phyloP scores from a whole-genome alignment of 2,797 vertebrate species.

The Fistularia tabacaria region DNA sequence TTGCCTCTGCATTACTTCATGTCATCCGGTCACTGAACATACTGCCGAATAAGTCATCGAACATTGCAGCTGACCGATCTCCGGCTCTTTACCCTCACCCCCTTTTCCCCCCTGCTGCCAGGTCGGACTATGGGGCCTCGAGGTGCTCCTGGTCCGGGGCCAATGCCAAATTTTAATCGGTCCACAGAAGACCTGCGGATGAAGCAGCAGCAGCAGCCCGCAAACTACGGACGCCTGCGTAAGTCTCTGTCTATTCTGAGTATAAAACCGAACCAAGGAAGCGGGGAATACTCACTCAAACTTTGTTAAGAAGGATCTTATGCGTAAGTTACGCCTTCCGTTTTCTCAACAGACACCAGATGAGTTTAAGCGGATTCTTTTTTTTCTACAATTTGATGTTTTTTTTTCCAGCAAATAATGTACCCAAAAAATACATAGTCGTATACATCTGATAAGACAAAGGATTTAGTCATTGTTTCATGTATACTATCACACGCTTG shows the following conservation, averaged over 20 bases:
- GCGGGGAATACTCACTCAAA: background rate
- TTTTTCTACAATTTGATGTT: too few species aligned
- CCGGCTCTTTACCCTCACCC: slow-evolving; percentile 7
- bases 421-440: too few species aligned
- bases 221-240: slow-evolving; percentile 86
- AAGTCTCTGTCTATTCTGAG: slow-evolving; percentile 58
- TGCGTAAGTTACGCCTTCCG: too few species aligned
- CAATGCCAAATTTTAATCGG: slow-evolving; percentile 74
- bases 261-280: background rate
- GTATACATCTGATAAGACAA: too few species aligned
- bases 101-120: slow-evolving; percentile 14
- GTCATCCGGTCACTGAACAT: slow-evolving; percentile 21
- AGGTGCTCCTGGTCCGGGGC: slow-evolving; percentile 54
- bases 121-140: slow-evolving; percentile 69
- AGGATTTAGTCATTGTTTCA: too few species aligned
- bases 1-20: slow-evolving; percentile 38
- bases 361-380: too few species aligned
- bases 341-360: too few species aligned
- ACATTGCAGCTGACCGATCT: slow-evolving; percentile 9
- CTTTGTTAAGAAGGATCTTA: too few species aligned
- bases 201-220: slow-evolving; percentile 80
- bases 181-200: slow-evolving; percentile 88
- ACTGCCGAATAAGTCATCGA: slow-evolving; percentile 22
- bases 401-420: too few species aligned
- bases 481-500: too few species aligned